Conservation (phyloP, 2,113 vertebrate genomes). For the Solenodon paradoxus region DNA sequence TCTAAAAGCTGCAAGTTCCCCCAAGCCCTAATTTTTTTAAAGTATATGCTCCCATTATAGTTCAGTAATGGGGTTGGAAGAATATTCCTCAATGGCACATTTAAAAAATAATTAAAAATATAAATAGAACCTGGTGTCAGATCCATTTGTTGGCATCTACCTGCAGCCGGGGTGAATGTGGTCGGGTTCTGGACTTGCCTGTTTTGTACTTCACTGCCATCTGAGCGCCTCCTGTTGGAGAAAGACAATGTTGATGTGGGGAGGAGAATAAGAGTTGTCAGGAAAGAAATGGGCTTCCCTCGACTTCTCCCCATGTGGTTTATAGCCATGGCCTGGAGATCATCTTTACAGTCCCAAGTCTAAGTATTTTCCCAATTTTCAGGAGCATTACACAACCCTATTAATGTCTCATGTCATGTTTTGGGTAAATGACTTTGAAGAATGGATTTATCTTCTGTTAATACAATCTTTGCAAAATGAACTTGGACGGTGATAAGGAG, state of each 20-base stretch:
- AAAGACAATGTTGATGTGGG: neutral
- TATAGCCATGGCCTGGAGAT: too few species aligned
- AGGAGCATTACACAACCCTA: neutral
- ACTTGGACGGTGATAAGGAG: neutral
- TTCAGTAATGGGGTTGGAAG: neutral
- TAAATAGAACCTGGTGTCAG: neutral
- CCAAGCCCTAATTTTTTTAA: neutral
- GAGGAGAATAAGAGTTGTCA: neutral
- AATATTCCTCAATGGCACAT: neutral
- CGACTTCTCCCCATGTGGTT: neutral
- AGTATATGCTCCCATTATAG: neutral
- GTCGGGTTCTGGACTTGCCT: neutral
- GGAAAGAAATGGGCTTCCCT: neutral
- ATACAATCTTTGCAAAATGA: neutral
- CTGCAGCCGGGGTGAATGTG: neutral
- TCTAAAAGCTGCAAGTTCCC: neutral
- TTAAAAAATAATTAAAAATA: conserved; percentile 14
- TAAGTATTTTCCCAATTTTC: neutral
- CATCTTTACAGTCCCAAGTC: neutral
- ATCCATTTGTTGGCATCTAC: neutral
- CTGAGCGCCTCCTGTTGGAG: neutral
- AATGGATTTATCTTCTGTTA: neutral
- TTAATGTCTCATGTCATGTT: neutral
- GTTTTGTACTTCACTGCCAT: neutral
- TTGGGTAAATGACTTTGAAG: neutral